Conservation (phyloP, 2,113 vertebrate species). For the Drymodes brunneopygia region DNA sequence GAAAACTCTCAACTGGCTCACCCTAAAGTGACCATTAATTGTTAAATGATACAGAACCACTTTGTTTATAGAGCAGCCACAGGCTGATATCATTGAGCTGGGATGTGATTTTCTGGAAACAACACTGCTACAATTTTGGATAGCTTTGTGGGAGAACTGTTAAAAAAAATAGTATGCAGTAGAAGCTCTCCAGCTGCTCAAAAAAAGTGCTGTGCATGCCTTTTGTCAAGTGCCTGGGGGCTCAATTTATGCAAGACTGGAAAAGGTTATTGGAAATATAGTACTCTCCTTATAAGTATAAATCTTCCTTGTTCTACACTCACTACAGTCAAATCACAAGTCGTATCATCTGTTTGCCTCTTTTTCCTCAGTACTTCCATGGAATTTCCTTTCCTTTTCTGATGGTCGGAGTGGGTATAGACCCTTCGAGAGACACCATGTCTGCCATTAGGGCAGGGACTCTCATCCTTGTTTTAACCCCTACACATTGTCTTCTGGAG, state of each 20-base stretch:
- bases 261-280: constrained; percentile 39
- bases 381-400: background rate
- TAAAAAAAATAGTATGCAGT: background rate
- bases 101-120: background rate
- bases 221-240: background rate
- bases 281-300: background rate
- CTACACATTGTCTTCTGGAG: background rate
- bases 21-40: background rate
- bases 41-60: background rate
- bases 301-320: background rate
- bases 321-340: background rate
- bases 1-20: background rate
- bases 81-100: background rate
- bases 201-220: background rate
- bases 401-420: background rate
- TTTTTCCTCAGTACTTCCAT: background rate
- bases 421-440: background rate
- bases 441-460: background rate
- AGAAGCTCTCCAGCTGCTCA: background rate
- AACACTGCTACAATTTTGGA: background rate
- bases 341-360: background rate
- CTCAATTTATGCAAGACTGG: constrained; percentile 27
- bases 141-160: background rate
- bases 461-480: background rate
- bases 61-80: background rate